Evolutionary conservation across 1,140 invertebrate genomes (phyloP).

Genomic region (Nasonia vitripennis): DNA sequence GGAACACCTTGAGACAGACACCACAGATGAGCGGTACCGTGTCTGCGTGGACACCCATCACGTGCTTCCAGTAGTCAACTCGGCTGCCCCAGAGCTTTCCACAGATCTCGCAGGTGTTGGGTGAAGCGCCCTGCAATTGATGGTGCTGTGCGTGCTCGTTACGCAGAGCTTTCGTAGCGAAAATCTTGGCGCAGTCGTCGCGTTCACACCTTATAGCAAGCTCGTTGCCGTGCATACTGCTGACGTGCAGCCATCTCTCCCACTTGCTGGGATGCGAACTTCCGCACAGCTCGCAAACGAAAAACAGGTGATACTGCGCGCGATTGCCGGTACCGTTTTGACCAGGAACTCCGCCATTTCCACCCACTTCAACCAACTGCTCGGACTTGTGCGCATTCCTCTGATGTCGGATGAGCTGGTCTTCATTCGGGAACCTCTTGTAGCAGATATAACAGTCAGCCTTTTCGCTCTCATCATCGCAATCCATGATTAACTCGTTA

Average conservation of each 20-base stretch:
- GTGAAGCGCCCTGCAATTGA: constrained; percentile 71
- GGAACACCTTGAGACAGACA: constrained; percentile 76
- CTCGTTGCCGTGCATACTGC: constrained; percentile 70
- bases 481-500: constrained; percentile 64
- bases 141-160: constrained; percentile 75
- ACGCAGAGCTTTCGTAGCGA: constrained; percentile 72
- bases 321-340: constrained; percentile 67
- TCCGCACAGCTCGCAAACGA: constrained; percentile 76
- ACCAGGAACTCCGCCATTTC: constrained; percentile 56
- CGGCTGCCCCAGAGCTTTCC: constrained; percentile 77
- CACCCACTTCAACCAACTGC: constrained; percentile 52
- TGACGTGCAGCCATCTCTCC: constrained; percentile 76
- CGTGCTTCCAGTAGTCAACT: constrained; percentile 77
- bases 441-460: constrained; percentile 73
- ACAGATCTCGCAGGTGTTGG: constrained; percentile 75
- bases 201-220: constrained; percentile 70
- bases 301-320: constrained; percentile 73
- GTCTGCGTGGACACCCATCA: constrained; percentile 77
- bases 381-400: constrained; percentile 73
- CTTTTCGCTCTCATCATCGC: constrained; percentile 70
- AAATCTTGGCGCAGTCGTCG: constrained; percentile 74
- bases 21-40: constrained; percentile 76
- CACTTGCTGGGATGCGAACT: constrained; percentile 75
- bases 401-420: constrained; percentile 74
- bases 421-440: constrained; percentile 74